Conservation (phyloP, 2,113 vertebrate species). For the Nyctereutes procyonoides region DNA sequence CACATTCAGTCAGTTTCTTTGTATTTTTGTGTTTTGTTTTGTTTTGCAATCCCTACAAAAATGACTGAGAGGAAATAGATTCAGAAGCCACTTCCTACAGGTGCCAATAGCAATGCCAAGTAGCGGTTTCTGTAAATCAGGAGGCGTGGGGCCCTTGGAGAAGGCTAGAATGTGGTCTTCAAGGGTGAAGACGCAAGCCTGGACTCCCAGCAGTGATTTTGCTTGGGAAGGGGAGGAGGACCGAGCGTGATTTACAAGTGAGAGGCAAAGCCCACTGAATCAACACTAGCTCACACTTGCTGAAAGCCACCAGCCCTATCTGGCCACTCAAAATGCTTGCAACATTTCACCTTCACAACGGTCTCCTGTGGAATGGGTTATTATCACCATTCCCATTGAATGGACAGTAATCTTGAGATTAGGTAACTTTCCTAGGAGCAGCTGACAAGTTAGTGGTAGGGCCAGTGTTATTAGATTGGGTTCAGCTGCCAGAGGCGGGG, state of each 20-base stretch:
- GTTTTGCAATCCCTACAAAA: background rate
- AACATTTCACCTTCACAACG: background rate
- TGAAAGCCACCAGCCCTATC: background rate
- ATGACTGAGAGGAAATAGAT: background rate
- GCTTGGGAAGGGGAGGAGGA: background rate
- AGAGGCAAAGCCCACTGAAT: background rate
- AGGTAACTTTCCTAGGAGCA: background rate
- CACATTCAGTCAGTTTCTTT: slow-evolving; percentile 33
- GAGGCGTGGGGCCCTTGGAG: background rate
- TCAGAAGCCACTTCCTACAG: background rate
- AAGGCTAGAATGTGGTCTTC: background rate
- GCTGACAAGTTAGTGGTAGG: background rate
- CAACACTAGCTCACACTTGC: background rate
- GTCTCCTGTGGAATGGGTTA: background rate
- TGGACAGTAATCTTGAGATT: background rate
- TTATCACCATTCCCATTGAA: background rate
- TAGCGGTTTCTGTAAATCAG: slow-evolving; percentile 34
- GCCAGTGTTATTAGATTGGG: background rate
- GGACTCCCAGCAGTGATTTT: background rate
- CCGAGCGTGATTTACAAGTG: background rate
- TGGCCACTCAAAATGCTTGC: background rate
- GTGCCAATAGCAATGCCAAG: background rate
- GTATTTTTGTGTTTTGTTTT: background rate
- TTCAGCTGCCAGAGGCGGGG: background rate
- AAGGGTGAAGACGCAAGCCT: background rate